Evolutionary conservation across 2,797 vertebrate species (phyloP), one percentile per base, ranked within the genome.

Genomic region (Falco columbarius): DNA sequence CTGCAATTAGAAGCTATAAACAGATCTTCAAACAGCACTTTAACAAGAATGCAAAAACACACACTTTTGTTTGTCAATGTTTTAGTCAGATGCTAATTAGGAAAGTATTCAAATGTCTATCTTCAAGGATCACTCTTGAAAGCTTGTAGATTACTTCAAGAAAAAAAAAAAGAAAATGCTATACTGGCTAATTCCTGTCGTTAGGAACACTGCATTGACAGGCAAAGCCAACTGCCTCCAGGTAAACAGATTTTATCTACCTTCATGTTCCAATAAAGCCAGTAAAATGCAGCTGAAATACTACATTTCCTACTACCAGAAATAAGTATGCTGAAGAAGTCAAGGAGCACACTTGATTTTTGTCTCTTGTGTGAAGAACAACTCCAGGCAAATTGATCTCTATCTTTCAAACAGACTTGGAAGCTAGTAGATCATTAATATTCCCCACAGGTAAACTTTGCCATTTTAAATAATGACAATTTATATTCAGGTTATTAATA

Each of bases 71-170:
- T 89, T 44, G 70, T 84, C 38, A 63, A 10, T 22, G 27, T 74
- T 86, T 86, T 30, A 67, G 59, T 75, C 58, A 89, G 38, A 61
- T 2, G 5, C 36, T 84, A 86, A 81, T 86, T 91, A 80, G 81
- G 24, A n/a, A 85, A 77, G 47, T 21, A 72, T 86, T 93, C 70
- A 86, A 88, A 83, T 22, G 46, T 26, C 34, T 61, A 1, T 51
- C 65, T 90, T 88, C 62, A 61, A 88, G 46, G 36, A 93, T 81
- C 22, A 42, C n/a, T 83, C 73, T 51, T 79, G 70, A 93, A 95
- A 89, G 49, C 49, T 30, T 1, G 9, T 1, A 27, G 54, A 81
- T 65, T 52, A 87, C 82, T 34, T 90, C 55, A 27, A 52, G 75
- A 44, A 44, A 82, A 52, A 75, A 36, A 82, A 90, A 38, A 5